These are phyloP conservation scores for Noctilio leporinus DNA, from an alignment of 2,113 vertebrate genomes.

Conservation along the genomic window DNA sequence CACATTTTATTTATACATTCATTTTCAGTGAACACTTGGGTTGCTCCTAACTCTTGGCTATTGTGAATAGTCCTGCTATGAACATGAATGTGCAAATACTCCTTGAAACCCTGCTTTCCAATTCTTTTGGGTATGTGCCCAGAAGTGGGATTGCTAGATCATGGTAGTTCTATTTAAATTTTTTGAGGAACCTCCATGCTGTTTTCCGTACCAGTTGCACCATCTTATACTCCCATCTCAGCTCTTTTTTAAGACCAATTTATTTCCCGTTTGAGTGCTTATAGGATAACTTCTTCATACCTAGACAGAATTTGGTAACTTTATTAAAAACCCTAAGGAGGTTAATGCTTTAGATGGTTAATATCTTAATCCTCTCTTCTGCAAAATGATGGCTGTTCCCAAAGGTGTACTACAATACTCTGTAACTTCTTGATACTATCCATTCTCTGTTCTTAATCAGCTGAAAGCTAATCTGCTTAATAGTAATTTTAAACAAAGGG, in stretches of 20 bases:
- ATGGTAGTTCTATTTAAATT: background rate
- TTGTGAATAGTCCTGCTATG: background rate
- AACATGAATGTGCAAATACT: background rate
- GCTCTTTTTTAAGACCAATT: slow-evolving; percentile 9
- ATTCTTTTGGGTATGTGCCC: background rate
- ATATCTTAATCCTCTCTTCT: slow-evolving; percentile 8
- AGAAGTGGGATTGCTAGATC: background rate
- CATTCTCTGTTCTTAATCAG: background rate
- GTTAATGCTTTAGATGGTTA: background rate
- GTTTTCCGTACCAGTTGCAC: background rate
- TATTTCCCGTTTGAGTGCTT: slow-evolving; percentile 26
- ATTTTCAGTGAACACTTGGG: background rate
- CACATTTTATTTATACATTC: background rate
- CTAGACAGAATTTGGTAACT: background rate
- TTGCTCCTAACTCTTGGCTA: background rate
- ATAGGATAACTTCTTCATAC: slow-evolving; percentile 9
- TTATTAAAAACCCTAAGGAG: background rate
- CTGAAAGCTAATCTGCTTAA: background rate
- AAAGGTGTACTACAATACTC: background rate
- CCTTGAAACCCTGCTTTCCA: background rate
- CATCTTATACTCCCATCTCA: background rate
- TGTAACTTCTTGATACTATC: background rate
- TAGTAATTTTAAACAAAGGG: background rate
- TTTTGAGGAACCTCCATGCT: background rate
- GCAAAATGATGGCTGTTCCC: background rate